Evolutionary conservation across 2,888 invertebrate genomes (phyloP).

Genomic region (Xestia c-nigrum): DNA sequence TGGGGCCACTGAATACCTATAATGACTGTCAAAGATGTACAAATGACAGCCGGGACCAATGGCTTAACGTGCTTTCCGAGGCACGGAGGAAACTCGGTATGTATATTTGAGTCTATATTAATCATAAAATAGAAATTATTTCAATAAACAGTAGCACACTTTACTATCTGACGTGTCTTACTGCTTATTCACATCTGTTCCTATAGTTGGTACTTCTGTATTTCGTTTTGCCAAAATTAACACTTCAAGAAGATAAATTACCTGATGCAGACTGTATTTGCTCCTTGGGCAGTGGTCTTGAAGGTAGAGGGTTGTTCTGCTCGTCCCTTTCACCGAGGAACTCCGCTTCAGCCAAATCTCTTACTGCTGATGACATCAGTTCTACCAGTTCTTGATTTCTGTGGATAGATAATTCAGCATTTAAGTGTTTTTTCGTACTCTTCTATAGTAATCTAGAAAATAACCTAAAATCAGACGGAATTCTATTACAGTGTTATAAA

Average conservation of each 20-base stretch:
- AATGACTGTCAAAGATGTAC: no score
- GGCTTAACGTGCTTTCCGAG: no score
- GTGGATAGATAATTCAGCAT: conserved; percentile 7
- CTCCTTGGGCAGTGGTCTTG: conserved; percentile 90
- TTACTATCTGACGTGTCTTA: neutral
- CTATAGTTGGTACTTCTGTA: neutral
- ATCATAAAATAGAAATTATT: neutral
- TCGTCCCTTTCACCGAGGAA: conserved; percentile 96
- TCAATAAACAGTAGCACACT: neutral
- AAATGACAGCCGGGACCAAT: no score
- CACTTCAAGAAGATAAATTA: conserved; percentile 50
- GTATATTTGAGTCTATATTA: neutral
- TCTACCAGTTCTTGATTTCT: conserved; percentile 96
- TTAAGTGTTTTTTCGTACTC: neutral
- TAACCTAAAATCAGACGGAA: neutral
- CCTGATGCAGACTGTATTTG: conserved; percentile 80
- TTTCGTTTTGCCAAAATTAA: neutral
- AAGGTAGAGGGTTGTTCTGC: conserved; percentile 96
- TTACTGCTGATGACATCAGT: conserved; percentile 96
- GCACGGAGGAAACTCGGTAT: no score
- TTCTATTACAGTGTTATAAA: neutral
- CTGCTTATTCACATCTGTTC: no score
- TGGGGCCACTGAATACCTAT: no score
- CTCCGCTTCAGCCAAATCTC: conserved; percentile 97
- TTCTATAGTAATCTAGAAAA: neutral